Evolutionary conservation across 2,797 vertebrate genomes (phyloP).

Genomic region (Agapornis canus): DNA sequence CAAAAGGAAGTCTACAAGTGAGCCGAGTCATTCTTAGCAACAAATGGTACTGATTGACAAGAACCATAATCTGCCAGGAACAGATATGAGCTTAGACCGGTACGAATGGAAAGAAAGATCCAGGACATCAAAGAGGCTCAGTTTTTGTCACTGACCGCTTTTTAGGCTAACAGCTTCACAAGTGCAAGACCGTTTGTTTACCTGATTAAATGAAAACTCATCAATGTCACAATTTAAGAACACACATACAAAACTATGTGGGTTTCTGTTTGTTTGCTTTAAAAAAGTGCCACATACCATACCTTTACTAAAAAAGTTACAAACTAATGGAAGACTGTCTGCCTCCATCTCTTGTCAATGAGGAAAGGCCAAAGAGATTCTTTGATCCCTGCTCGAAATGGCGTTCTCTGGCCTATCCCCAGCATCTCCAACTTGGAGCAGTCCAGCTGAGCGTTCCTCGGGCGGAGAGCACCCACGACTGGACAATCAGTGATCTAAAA

Average conservation of each 20-base stretch:
- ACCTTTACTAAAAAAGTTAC: slow-evolving; percentile 69
- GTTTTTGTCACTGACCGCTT: slow-evolving; percentile 35
- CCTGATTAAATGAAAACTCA: slow-evolving; percentile 72
- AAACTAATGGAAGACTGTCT: slow-evolving; percentile 93
- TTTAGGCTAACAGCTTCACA: slow-evolving; percentile 62
- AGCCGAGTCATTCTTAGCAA: slow-evolving; percentile 39
- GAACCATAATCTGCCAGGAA: slow-evolving; percentile 46
- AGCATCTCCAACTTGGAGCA: slow-evolving; percentile 90
- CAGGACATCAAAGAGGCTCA: slow-evolving; percentile 40
- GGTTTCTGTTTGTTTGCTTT: slow-evolving; percentile 57
- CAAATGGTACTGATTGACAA: slow-evolving; percentile 11
- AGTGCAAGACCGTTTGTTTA: slow-evolving; percentile 78
- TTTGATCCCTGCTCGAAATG: slow-evolving; percentile 85
- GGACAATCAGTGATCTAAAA: slow-evolving; percentile 88
- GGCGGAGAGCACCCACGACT: slow-evolving; percentile 84
- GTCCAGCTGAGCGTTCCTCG: slow-evolving; percentile 87
- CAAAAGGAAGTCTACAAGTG: slow-evolving; percentile 46
- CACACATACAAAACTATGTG: slow-evolving; percentile 80
- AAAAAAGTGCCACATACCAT: slow-evolving; percentile 79
- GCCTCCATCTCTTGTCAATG: slow-evolving; percentile 92
- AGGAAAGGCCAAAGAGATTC: slow-evolving; percentile 96
- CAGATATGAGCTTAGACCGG: background rate
- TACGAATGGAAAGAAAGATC: slow-evolving; percentile 43
- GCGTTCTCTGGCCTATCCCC: slow-evolving; percentile 85
- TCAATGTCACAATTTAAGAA: slow-evolving; percentile 73